Evolutionary conservation across 2,113 vertebrate species (phyloP), one percentile per base, ranked within the genome.

Genomic region (Leptodactylus fuscus): DNA sequence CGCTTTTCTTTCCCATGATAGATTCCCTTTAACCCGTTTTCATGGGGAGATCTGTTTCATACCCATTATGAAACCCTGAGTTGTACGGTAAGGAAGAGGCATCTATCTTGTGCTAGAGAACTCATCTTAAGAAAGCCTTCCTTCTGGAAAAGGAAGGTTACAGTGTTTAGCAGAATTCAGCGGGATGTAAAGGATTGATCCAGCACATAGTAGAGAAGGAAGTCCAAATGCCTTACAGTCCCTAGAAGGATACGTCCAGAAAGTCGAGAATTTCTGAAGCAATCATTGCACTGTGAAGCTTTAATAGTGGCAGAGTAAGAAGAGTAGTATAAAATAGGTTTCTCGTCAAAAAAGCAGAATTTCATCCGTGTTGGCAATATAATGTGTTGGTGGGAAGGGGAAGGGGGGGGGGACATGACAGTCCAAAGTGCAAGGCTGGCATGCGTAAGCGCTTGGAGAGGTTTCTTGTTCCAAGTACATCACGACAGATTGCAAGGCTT

Each of bases 251-350:
- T n/a, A 51, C 70, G 46, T 77, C 46, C 78, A 49, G 36, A 85
- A 67, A 53, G 75, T 55, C 41, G 29, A 78, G 65, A 71, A 80
- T 12, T 29, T 58, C 36, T 58, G n/a, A 36, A 73, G 55, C 22
- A 36, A 69, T 8, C 44, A 85, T 85, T 79, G 83, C 83, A 85
- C 83, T 10, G 77, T 71, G 78, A 80, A 86, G 84, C 84, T 86
- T 86, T 34, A 80, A 81, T 86, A 86, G 76, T 81, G 84, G 84
- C n/a, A 60, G 60, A 60, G 83, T 80, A 80, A 79, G 49, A 41
- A 60, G 53, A 62, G 51, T 24, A 85, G 67, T 80, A 85, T 46
- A 86, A 86, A 86, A 86, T 85, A 80, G 75, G 46, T 27, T 60
- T 38, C 18, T 24, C 20, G 6, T 75, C 12, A 7, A 34, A 46